phyloP scores from a whole-genome alignment of 2,888 invertebrate genomes.

The Helicoverpa assulta region DNA sequence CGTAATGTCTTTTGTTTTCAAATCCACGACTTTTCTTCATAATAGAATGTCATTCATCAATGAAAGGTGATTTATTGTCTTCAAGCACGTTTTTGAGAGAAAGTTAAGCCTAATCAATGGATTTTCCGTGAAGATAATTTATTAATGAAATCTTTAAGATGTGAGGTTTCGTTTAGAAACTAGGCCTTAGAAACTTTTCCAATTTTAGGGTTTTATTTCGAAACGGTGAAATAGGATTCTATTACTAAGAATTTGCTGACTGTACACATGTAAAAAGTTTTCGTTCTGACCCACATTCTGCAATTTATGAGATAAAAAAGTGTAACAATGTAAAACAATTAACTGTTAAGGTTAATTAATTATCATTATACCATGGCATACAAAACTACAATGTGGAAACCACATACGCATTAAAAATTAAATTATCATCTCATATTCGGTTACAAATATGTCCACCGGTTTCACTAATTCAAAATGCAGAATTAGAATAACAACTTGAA shows the following conservation, averaged over 20 bases:
- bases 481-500: too few relatives aligned
- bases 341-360: constrained; percentile 5
- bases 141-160: neutral
- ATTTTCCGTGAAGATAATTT: neutral
- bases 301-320: neutral
- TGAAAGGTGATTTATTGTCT: constrained; percentile 9
- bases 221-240: too few relatives aligned
- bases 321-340: neutral
- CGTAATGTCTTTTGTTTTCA: neutral
- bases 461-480: too few relatives aligned
- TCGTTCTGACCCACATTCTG: neutral
- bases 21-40: neutral
- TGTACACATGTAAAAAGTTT: too few relatives aligned
- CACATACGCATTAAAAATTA: neutral
- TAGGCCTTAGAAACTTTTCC: too few relatives aligned
- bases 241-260: too few relatives aligned
- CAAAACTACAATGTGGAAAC: constrained; percentile 42
- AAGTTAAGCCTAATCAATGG: constrained; percentile 18
- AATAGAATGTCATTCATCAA: constrained; percentile 2
- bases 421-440: too few relatives aligned
- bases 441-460: too few relatives aligned
- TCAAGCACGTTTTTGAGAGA: constrained; percentile 21
- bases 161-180: neutral
- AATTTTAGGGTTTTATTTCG: too few relatives aligned
- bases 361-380: constrained; percentile 28